Evolutionary conservation across 2,888 invertebrate species (phyloP), one percentile per base, ranked within the genome.

Genomic region (Baronia brevicornis): DNA sequence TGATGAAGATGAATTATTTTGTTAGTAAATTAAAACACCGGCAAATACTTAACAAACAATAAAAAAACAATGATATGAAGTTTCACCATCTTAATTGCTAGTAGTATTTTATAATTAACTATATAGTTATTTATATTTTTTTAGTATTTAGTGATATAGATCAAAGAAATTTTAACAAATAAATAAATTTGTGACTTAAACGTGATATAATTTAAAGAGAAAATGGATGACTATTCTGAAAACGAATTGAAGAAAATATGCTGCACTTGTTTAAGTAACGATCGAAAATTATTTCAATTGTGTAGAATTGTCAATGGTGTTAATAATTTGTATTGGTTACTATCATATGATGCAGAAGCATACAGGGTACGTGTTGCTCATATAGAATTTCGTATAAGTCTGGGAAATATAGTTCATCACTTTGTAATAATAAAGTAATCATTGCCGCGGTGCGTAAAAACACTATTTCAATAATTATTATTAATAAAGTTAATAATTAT

Each of bases 221-320:
- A 33, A 13, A 68, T 70, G 70, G 59, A 65, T 10, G 60, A 62
- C 5, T 37, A 32, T 11, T 19, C 51, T 2, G 60, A 60, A 44
- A 24, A 36, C 12, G 34, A 42, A 2, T 30, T 70, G 33, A 68
- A 55, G 45, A 57, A 51, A 4, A 26, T 73, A 7, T 77, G 77
- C 39, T 74, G 75, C 46, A 72, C 72, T 0, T 78, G 78, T 42
- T 46, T 78, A 1, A 61, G 71, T 38, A 44, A 40, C 19, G 57
- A 72, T 27, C 55, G 78, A 15, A 66, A 63, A 22, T 39, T 77
- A 14, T 54, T 40, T 19, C 64, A 69, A 28, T 41, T 78, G 3
- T 70, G 64, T 26, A 52, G 61, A 34, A 10, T 72, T 5, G 36
- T 38, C 0, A 58, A 74, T 9, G 75, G 77, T 4, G 51, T 78